Conservation (phyloP, 64 coral and sea anemone species). For the Stylophora pistillata region DNA sequence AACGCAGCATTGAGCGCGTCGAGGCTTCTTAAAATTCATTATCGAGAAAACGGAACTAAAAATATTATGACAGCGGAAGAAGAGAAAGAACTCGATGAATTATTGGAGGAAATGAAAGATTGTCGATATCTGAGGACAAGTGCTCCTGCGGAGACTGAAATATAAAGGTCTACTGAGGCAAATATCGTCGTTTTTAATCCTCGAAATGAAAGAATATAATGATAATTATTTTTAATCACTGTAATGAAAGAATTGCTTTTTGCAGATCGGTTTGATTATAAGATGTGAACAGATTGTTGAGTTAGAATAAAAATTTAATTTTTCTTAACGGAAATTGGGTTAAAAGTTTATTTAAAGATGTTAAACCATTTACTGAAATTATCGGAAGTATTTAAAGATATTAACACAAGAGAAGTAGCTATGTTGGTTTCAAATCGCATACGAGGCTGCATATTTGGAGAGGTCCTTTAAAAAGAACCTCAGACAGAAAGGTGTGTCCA, state of each 20-base stretch:
- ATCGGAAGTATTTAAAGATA: too few relatives aligned
- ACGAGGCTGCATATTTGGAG: too few relatives aligned
- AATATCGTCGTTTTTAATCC: neutral
- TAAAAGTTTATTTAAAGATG: too few relatives aligned
- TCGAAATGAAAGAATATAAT: neutral
- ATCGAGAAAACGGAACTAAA: neutral
- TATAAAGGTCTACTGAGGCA: neutral
- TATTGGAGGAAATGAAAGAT: conserved; percentile 32
- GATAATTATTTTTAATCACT: neutral
- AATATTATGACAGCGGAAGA: neutral
- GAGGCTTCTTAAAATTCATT: conserved; percentile 27
- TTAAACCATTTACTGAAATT: too few relatives aligned
- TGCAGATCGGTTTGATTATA: neutral
- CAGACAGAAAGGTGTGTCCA: neutral
- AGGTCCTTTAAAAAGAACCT: neutral
- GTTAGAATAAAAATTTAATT: neutral
- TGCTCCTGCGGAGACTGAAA: neutral
- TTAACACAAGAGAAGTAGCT: too few relatives aligned
- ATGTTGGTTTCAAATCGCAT: too few relatives aligned
- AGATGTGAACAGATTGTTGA: neutral
- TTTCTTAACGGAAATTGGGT: too few relatives aligned
- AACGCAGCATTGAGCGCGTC: neutral
- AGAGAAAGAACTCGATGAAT: conserved; percentile 5
- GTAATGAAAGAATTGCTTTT: too few relatives aligned
- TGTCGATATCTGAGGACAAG: conserved; percentile 4